These are phyloP conservation scores for Sphaerophoria taeniata DNA, from an alignment of 2,888 invertebrate genomes.

Conservation along the genomic window DNA sequence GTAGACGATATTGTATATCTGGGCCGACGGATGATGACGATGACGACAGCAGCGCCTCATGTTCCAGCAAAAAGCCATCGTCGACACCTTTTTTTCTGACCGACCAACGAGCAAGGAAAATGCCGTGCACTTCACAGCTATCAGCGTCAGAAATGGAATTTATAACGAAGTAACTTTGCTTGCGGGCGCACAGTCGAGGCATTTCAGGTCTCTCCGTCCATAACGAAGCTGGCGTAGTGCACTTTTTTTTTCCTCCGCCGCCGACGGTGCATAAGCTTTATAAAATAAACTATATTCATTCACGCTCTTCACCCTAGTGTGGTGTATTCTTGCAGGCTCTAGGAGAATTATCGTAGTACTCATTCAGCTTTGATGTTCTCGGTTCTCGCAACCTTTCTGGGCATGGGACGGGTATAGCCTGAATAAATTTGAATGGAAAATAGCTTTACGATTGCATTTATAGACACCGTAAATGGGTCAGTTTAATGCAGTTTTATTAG, in stretches of 20 bases:
- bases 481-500: constrained; percentile 50
- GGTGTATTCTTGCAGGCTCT: constrained; percentile 32
- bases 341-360: constrained; percentile 56
- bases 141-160: constrained; percentile 49
- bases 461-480: constrained; percentile 53
- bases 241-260: not conserved
- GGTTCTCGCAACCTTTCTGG: constrained; percentile 26
- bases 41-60: not conserved
- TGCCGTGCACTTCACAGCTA: constrained; percentile 5
- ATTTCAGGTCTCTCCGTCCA: not conserved
- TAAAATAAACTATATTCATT: constrained; percentile 40
- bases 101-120: constrained; percentile 1
- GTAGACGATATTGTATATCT: constrained; percentile 43
- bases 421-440: constrained; percentile 43
- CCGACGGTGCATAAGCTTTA: constrained; percentile 26
- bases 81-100: constrained; percentile 56
- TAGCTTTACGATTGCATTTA: constrained; percentile 41
- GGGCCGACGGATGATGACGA: constrained; percentile 37
- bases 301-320: no score
- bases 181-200: not conserved
- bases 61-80: constrained; percentile 17
- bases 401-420: not conserved
- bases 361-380: constrained; percentile 56
- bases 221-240: constrained; percentile 4
- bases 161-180: constrained; percentile 58